Percentiles rank a stretch among this genome's conserved stretches.
Evolutionary conservation across 2,888 invertebrate species (phyloP).

Genomic region (Athrips mouffetella): DNA sequence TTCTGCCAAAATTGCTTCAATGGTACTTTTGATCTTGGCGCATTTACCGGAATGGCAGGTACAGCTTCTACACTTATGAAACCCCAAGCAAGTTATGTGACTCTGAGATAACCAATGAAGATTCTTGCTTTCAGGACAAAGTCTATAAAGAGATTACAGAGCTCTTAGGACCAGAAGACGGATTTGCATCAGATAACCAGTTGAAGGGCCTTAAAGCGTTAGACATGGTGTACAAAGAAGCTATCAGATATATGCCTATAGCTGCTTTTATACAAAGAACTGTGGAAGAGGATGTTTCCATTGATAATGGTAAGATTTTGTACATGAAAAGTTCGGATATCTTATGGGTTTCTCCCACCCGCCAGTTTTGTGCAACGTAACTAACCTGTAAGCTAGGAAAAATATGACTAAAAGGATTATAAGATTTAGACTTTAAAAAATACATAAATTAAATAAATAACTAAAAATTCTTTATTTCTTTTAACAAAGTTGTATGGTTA

Average conservation of each 20-base stretch:
- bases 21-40: conserved; percentile 51
- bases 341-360: no score
- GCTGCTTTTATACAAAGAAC: conserved; percentile 60
- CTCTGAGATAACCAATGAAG: no score
- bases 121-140: conserved; percentile 40
- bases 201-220: conserved; percentile 45
- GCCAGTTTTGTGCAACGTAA: no score
- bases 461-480: no score
- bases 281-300: conserved; percentile 54
- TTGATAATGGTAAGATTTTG: conserved; percentile 52
- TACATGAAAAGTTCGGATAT: neutral
- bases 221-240: conserved; percentile 63
- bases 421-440: no score
- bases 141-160: conserved; percentile 55
- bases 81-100: no score
- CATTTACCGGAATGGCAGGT: conserved; percentile 66
- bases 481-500: no score
- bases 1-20: conserved; percentile 57
- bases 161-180: conserved; percentile 37
- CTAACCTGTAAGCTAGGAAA: no score
- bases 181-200: conserved; percentile 39
- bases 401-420: no score
- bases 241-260: conserved; percentile 52
- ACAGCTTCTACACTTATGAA: no score
- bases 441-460: no score